Conservation (phyloP, 2,888 invertebrate species). For the Leptopterna dolabrata region DNA sequence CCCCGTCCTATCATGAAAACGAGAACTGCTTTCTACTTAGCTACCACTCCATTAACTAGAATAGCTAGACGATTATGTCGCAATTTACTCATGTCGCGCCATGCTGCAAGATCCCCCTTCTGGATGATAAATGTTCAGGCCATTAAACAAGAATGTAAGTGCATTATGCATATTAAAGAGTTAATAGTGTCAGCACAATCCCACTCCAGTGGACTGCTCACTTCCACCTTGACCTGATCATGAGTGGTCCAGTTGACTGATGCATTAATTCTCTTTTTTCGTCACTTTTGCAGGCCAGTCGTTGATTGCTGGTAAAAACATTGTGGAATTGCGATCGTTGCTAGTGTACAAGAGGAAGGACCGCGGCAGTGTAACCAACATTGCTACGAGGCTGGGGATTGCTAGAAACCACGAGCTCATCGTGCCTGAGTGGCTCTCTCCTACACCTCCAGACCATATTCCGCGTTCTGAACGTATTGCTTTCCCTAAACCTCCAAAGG, state of each 20-base stretch:
- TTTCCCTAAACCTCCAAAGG: slow-evolving; percentile 92
- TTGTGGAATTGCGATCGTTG: slow-evolving; percentile 71
- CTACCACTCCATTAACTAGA: slow-evolving; percentile 90
- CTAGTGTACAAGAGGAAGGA: slow-evolving; percentile 72
- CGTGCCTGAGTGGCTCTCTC: slow-evolving; percentile 78
- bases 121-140: slow-evolving; percentile 79
- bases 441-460: slow-evolving; percentile 80
- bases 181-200: not conserved
- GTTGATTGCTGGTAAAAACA: slow-evolving; percentile 72
- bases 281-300: slow-evolving; percentile 65
- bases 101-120: slow-evolving; percentile 89
- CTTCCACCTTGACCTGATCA: no score
- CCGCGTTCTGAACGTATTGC: slow-evolving; percentile 84
- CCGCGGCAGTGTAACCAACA: slow-evolving; percentile 77
- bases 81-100: slow-evolving; percentile 83
- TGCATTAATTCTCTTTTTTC: no score
- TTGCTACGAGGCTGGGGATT: slow-evolving; percentile 78
- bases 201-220: not conserved
- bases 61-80: slow-evolving; percentile 89
- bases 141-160: slow-evolving; percentile 89
- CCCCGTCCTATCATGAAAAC: slow-evolving; percentile 97
- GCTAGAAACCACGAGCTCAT: slow-evolving; percentile 69
- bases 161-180: slow-evolving; percentile 23
- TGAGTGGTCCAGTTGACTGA: no score
- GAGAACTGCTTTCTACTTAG: slow-evolving; percentile 94